Conservation (phyloP, 2,888 invertebrate species). For the Octodonta nipae region DNA sequence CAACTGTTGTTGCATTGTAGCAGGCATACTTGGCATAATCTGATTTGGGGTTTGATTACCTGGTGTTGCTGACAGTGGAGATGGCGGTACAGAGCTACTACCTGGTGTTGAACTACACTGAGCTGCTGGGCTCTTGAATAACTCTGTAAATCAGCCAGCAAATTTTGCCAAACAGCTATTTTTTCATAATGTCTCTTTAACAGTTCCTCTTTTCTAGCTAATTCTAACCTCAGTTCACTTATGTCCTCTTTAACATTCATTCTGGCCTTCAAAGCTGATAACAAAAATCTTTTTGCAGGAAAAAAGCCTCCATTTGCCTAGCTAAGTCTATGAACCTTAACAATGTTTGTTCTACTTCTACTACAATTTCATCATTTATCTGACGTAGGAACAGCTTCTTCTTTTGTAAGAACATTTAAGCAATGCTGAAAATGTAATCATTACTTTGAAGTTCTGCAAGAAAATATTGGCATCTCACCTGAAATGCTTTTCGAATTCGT, state of each 20-base stretch:
- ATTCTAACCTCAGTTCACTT: slow-evolving; percentile 68
- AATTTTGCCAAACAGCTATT: slow-evolving; percentile 78
- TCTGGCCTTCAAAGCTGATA: slow-evolving; percentile 83
- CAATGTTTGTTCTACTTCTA: slow-evolving; percentile 76
- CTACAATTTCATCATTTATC: slow-evolving; percentile 76
- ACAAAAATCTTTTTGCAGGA: slow-evolving; percentile 81
- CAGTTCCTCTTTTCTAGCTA: slow-evolving; percentile 79
- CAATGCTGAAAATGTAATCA: slow-evolving; percentile 66
- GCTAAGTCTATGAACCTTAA: slow-evolving; percentile 79
- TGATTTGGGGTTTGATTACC: slow-evolving; percentile 33
- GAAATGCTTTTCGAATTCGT: slow-evolving; percentile 86
- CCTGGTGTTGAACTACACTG: slow-evolving; percentile 31
- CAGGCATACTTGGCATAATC: slow-evolving; percentile 43
- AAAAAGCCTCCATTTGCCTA: slow-evolving; percentile 87
- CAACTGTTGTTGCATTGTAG: slow-evolving; percentile 33
- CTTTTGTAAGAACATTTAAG: slow-evolving; percentile 68
- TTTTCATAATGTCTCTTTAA: slow-evolving; percentile 81
- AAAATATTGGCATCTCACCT: slow-evolving; percentile 40
- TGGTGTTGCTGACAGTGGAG: slow-evolving; percentile 26
- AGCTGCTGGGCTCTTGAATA: slow-evolving; percentile 45
- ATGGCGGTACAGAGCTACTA: slow-evolving; percentile 25
- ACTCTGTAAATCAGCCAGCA: slow-evolving; percentile 64
- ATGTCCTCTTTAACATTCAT: slow-evolving; percentile 85
- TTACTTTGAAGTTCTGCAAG: neutral
- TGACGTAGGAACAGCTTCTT: slow-evolving; percentile 64